Conservation (phyloP, 2,888 invertebrate species). For the Gryllus longicercus region DNA sequence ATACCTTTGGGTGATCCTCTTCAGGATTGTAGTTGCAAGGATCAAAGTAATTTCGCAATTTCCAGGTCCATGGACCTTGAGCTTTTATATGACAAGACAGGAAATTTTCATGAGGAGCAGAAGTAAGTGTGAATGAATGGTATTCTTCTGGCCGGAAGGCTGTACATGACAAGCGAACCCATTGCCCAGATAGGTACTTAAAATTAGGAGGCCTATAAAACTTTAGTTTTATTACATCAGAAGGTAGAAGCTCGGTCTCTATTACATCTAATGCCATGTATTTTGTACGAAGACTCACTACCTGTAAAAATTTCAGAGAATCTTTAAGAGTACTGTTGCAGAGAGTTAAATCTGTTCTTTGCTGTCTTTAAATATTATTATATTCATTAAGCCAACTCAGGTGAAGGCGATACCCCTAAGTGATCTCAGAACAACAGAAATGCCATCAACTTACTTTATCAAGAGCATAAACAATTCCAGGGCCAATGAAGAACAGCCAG, state of each 20-base stretch:
- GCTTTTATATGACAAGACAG: conserved; percentile 92
- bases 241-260: conserved; percentile 89
- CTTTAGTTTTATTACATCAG: conserved; percentile 90
- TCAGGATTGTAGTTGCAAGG: conserved; percentile 86
- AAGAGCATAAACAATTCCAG: conserved; percentile 81
- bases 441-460: conserved; percentile 65
- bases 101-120: conserved; percentile 93
- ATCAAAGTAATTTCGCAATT: conserved; percentile 88
- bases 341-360: too few relatives aligned
- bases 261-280: conserved; percentile 90
- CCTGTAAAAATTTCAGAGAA: conserved; percentile 50
- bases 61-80: conserved; percentile 95
- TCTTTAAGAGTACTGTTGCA: background rate
- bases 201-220: conserved; percentile 94
- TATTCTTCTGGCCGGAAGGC: conserved; percentile 85
- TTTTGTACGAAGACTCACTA: conserved; percentile 84
- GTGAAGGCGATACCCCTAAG: too few relatives aligned
- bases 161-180: conserved; percentile 89
- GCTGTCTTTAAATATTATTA: too few relatives aligned
- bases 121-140: conserved; percentile 93
- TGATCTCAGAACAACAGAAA: too few relatives aligned
- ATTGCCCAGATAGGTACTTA: conserved; percentile 90
- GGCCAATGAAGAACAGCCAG: conserved; percentile 91
- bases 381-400: too few relatives aligned
- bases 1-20: conserved; percentile 68